phyloP scores from a whole-genome alignment of 2,888 invertebrate genomes.

The Callosobruchus maculatus region DNA sequence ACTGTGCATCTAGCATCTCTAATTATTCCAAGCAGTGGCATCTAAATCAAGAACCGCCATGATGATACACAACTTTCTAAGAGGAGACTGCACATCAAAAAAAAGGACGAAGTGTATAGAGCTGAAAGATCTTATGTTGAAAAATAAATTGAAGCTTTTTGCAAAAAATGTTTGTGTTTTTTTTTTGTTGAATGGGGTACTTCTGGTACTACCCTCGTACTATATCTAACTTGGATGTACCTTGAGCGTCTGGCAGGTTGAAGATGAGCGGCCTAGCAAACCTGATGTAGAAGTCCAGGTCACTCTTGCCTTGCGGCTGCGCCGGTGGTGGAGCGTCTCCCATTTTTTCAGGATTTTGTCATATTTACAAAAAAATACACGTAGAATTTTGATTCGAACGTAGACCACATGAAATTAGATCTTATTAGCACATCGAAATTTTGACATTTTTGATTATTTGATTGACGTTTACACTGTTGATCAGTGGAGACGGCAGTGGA shows the following conservation, averaged over 20 bases:
- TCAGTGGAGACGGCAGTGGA: neutral
- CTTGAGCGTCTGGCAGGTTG: conserved; percentile 44
- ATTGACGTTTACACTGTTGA: neutral
- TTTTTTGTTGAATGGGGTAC: too few species aligned
- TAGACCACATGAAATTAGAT: neutral
- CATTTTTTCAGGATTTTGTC: neutral
- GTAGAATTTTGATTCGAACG: neutral
- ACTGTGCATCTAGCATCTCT: too few species aligned
- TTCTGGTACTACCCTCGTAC: neutral
- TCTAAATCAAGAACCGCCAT: too few species aligned
- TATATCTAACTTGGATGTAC: conserved; percentile 28
- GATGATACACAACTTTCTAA: too few species aligned
- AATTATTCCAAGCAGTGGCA: too few species aligned
- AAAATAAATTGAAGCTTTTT: too few species aligned
- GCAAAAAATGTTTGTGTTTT: too few species aligned
- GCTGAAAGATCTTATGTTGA: too few species aligned
- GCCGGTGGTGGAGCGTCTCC: neutral
- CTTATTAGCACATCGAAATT: neutral
- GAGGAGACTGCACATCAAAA: too few species aligned
- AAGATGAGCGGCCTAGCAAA: conserved; percentile 48
- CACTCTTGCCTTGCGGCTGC: conserved; percentile 18
- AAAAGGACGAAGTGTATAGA: too few species aligned
- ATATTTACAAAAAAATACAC: neutral
- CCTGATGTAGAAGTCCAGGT: conserved; percentile 47
- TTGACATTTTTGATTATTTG: neutral